Evolutionary conservation across 2,113 vertebrate genomes (phyloP), one percentile per base, ranked within the genome.

Genomic region (Ranitomeya imitator): DNA sequence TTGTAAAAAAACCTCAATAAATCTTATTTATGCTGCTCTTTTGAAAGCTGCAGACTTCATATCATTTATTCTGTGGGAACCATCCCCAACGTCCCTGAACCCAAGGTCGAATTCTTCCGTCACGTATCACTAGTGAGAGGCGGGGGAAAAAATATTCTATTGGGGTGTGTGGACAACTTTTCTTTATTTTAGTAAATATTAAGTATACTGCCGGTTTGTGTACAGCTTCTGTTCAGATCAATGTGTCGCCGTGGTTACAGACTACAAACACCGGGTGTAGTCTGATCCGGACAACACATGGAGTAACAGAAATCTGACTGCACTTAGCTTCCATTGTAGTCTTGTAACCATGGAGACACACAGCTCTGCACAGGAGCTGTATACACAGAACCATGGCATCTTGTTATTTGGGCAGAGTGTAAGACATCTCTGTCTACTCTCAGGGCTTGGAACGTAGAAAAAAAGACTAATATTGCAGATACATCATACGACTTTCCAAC

Each of bases 1-100:
- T 89, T 89, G 87, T 89, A 85, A n/a, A 84, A 84, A 79, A 45
- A 45, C 37, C 52, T 55, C 31, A 89, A 89, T 85, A 89, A 89
- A 88, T 79, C 51, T 63, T 89, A 89, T 89, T 89, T 89, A 89
- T 89, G 87, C 87, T 89, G 87, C 87, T 89, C 60, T 89, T 89
- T 89, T 88, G 31, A 88, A 52, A 89, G 45, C 4, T 60, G 7
- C 7, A 7, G 82, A 52, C 73, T 63, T 61, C 7, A n/a, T 67
- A 3, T 51, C 8, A 21, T 52, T 76, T 52, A 52, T 52, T 76
- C 18, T 76, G 52, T 52, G 73, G 45, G 11, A 45, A 73, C 14
- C 1, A 0, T 7, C 14, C 2, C 23, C n/a, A 6, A 16, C 16
- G 26, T 14, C 31, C 69, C 26, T 37, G 26, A 51, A 18, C 18